phyloP scores from a whole-genome alignment of 92 coral and sea anemone species.

The Epizoanthus scotinus region DNA sequence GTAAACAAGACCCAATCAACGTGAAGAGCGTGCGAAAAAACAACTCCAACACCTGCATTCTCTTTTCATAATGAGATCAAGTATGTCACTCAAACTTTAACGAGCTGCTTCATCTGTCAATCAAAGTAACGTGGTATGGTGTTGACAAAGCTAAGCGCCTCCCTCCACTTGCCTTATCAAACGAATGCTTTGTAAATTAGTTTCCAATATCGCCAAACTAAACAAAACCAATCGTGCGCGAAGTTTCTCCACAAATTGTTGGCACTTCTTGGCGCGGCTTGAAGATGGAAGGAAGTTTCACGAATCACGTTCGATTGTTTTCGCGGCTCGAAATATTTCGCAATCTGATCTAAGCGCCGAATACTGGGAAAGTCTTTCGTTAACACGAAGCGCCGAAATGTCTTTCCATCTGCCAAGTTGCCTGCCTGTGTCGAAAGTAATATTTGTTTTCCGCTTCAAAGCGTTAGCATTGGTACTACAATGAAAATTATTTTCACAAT shows the following conservation, averaged over 20 bases:
- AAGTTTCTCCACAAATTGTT: conserved; percentile 58
- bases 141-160: conserved; percentile 95
- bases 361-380: conserved; percentile 13
- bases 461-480: conserved; percentile 70
- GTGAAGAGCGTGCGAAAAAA: conserved; percentile 97
- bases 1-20: conserved; percentile 99
- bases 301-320: conserved; percentile 4
- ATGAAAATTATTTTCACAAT: conserved; percentile 79
- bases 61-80: conserved; percentile 99
- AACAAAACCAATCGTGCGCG: conserved; percentile 94
- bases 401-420: conserved; percentile 13
- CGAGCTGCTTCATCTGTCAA: conserved; percentile 98
- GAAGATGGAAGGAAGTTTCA: conserved; percentile 5
- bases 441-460: conserved; percentile 69
- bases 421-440: conserved; percentile 50
- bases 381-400: conserved; percentile 29
- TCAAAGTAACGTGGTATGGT: conserved; percentile 99
- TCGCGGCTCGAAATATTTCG: not conserved
- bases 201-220: conserved; percentile 96
- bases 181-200: conserved; percentile 98
- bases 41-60: conserved; percentile 99
- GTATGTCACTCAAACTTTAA: conserved; percentile 99
- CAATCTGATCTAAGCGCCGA: conserved; percentile 8
- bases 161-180: conserved; percentile 93
- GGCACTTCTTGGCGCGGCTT: conserved; percentile 22